A percentile compares a stretch with the other conserved stretches of the same genome.
These are phyloP conservation scores for Nemoura dubitans DNA, from an alignment of 2,888 invertebrate species.

Conservation along the genomic window DNA sequence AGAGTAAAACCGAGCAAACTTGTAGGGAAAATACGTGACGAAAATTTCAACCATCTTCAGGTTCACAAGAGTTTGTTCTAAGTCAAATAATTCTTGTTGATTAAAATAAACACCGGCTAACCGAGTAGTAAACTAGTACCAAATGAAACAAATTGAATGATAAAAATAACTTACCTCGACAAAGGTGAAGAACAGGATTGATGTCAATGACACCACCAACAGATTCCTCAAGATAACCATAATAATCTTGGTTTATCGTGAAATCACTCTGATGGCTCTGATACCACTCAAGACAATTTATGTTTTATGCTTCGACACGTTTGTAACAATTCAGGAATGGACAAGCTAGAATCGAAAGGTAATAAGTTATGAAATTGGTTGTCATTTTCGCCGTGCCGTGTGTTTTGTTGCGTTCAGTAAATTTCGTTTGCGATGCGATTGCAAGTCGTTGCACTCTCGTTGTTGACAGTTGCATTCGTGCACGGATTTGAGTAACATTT, in stretches of 20 bases:
- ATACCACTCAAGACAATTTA: too few species aligned
- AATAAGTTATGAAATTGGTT: background rate
- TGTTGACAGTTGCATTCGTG: background rate
- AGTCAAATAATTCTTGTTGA: too few species aligned
- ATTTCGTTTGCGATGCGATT: background rate
- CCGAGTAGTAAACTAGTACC: too few species aligned
- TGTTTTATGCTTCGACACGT: background rate
- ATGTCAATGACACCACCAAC: background rate
- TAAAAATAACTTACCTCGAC: background rate
- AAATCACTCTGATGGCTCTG: too few species aligned
- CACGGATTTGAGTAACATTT: too few species aligned
- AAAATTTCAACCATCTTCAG: too few species aligned
- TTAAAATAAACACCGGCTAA: too few species aligned
- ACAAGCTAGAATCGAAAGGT: background rate
- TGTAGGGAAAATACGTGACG: too few species aligned
- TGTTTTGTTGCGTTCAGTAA: background rate
- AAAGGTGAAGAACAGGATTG: background rate
- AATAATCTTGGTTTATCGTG: background rate
- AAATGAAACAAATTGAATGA: too few species aligned
- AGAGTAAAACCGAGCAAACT: too few species aligned
- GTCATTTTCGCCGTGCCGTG: background rate
- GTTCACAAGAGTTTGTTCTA: too few species aligned
- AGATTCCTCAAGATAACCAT: background rate
- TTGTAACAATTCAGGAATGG: background rate
- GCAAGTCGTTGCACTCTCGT: background rate